Percentiles rank a stretch among this genome's conserved stretches.
These are phyloP conservation scores for Hydrolagus affinis DNA, from an alignment of 2,113 vertebrate species.

Conservation along the genomic window DNA sequence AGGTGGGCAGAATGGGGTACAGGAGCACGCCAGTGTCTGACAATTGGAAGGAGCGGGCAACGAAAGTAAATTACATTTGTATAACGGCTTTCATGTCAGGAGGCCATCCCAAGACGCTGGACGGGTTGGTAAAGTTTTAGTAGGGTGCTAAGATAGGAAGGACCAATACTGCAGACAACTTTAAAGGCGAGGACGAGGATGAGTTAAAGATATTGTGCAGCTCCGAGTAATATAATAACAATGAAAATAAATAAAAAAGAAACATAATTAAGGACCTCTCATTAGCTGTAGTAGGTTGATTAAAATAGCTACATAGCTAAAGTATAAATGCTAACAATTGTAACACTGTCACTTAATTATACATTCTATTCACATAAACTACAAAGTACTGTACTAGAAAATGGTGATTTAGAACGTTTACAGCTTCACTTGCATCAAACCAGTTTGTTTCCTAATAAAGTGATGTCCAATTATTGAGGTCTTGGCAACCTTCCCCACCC, in stretches of 20 bases:
- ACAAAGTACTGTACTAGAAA: background rate
- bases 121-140: too few species aligned
- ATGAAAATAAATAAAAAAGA: background rate
- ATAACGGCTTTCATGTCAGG: too few species aligned
- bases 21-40: too few species aligned
- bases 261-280: background rate
- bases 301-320: background rate
- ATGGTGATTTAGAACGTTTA: background rate
- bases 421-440: background rate
- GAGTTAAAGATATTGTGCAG: background rate
- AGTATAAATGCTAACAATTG: background rate
- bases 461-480: background rate
- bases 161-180: too few species aligned
- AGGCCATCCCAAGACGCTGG: too few species aligned
- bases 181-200: too few species aligned
- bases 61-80: too few species aligned
- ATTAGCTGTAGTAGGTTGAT: background rate
- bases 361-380: background rate
- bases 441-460: background rate
- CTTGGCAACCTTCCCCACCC: background rate
- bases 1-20: too few species aligned
- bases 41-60: too few species aligned
- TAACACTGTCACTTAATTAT: conserved; percentile 9
- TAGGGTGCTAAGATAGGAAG: too few species aligned
- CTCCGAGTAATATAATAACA: background rate